Percentiles rank a stretch among this genome's conserved stretches.
Conservation (phyloP, 53 echinoderm and acorn worm species). For the Crossaster papposus region DNA sequence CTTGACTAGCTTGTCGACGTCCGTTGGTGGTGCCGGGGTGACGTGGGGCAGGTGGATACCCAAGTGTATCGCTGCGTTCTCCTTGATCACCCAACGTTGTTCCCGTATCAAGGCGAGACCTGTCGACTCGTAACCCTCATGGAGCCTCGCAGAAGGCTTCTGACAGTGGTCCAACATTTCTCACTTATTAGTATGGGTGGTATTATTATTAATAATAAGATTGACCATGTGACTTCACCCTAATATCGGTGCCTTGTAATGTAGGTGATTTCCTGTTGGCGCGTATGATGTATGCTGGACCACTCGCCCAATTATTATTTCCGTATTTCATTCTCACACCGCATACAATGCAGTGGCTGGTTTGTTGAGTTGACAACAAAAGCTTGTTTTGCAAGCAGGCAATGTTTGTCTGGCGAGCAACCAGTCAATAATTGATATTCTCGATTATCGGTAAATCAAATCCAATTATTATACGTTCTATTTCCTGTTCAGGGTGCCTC, state of each 20-base stretch:
- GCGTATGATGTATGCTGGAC: not conserved
- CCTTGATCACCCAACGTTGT: not conserved
- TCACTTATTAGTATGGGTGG: not conserved
- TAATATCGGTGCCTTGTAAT: not conserved
- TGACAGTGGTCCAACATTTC: slow-evolving; percentile 8
- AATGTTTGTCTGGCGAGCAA: not conserved
- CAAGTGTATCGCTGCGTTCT: not conserved
- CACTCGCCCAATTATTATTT: slow-evolving; percentile 20
- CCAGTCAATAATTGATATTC: not conserved
- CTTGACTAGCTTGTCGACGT: not conserved
- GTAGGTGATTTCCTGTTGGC: slow-evolving; percentile 1
- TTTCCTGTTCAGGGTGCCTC: not conserved
- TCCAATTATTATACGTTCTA: not conserved
- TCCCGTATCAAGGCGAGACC: not conserved
- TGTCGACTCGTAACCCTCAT: not conserved
- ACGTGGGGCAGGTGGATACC: not conserved
- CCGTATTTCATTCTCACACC: not conserved
- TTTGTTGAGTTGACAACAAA: not conserved
- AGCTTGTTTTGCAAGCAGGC: not conserved
- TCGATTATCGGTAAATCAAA: not conserved
- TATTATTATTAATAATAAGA: slow-evolving; percentile 10
- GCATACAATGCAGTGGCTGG: not conserved
- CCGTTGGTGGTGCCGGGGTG: not conserved
- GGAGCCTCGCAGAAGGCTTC: not conserved
- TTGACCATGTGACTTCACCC: not conserved